Conservation (phyloP, 2,113 vertebrate genomes). For the Regulus satrapa region DNA sequence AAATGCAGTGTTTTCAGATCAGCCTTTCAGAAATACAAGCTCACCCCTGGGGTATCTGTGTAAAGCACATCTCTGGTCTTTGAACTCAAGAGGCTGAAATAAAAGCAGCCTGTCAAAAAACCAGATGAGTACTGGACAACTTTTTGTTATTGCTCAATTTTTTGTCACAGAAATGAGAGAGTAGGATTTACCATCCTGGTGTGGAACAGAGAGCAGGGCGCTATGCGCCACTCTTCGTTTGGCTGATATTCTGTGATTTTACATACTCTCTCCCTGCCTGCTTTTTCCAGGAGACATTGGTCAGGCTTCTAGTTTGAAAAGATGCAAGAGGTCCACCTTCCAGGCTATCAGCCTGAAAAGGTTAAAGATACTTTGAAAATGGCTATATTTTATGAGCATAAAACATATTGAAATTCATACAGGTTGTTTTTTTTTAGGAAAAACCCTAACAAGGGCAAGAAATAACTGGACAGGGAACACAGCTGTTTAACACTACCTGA, state of each 20-base stretch:
- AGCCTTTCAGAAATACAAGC: neutral
- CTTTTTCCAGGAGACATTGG: neutral
- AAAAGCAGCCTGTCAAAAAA: neutral
- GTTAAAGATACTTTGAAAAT: neutral
- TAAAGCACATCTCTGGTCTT: neutral
- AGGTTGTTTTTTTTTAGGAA: neutral
- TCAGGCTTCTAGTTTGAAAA: neutral
- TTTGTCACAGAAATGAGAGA: neutral
- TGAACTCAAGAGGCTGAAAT: neutral
- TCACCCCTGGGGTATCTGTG: neutral
- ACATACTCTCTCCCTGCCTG: neutral
- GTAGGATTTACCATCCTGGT: neutral
- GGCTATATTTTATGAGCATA: neutral
- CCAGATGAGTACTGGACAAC: neutral
- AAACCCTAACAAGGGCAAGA: neutral
- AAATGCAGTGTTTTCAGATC: neutral
- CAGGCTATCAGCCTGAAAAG: neutral
- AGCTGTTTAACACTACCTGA: neutral
- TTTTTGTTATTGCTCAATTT: neutral
- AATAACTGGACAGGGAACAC: neutral
- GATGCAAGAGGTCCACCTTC: neutral
- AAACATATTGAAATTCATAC: neutral
- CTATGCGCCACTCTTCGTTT: accelerated
- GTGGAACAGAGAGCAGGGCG: neutral
- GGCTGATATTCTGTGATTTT: neutral